A percentile compares a stretch with the other conserved stretches of the same genome.
Conservation (phyloP, 2,797 vertebrate species). For the Danionella dracula region DNA sequence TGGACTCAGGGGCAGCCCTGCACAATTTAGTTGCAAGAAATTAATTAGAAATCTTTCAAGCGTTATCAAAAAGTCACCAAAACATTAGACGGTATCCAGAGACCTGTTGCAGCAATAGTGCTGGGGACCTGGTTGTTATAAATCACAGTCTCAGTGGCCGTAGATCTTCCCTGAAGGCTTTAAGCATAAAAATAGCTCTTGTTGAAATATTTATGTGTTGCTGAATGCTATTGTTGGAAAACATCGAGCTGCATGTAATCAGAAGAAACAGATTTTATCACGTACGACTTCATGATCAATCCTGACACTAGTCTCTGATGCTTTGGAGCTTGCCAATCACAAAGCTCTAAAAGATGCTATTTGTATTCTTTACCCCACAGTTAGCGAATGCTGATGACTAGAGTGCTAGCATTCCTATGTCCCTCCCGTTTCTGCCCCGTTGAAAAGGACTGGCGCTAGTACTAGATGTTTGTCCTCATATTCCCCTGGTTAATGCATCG, state of each 20-base stretch:
- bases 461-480: conserved; percentile 27
- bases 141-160: neutral
- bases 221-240: conserved; percentile 19
- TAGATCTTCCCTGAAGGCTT: neutral
- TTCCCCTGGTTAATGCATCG: conserved; percentile 19
- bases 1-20: too few species aligned
- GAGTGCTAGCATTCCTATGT: conserved; percentile 6
- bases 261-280: neutral
- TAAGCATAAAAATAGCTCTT: neutral
- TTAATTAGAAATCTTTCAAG: too few species aligned
- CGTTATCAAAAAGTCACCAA: too few species aligned
- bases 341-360: neutral
- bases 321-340: too few species aligned
- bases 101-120: neutral
- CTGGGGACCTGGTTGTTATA: neutral
- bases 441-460: conserved; percentile 24
- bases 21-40: too few species aligned
- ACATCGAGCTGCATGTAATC: conserved; percentile 11
- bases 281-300: neutral
- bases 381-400: conserved; percentile 4
- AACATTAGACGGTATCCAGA: neutral
- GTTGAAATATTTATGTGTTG: conserved; percentile 8
- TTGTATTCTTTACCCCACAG: neutral
- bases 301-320: neutral
- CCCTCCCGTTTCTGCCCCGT: neutral